These are phyloP conservation scores for Eulemur albifrons DNA, from an alignment of 2,797 vertebrate genomes.

Conservation along the genomic window DNA sequence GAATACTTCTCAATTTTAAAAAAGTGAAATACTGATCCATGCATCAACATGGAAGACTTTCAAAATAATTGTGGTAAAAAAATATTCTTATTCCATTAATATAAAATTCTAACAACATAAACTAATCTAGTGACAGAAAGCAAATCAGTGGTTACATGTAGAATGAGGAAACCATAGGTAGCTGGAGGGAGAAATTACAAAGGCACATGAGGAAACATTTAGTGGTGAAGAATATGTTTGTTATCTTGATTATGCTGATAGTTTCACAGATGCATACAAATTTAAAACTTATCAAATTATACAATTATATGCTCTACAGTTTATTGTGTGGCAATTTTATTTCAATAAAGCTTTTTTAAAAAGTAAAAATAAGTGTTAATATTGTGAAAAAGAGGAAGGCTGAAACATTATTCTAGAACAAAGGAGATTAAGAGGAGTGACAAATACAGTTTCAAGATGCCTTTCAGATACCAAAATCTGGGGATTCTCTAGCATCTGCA, in stretches of 20 bases:
- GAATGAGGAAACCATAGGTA: background rate
- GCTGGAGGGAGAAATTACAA: background rate
- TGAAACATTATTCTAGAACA: background rate
- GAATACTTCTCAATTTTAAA: background rate
- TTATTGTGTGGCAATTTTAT: background rate
- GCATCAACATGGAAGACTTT: background rate
- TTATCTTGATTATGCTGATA: background rate
- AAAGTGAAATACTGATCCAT: background rate
- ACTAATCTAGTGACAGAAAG: background rate
- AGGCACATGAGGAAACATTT: background rate
- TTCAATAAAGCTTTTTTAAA: background rate
- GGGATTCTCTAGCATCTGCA: background rate
- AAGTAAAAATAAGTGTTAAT: background rate
- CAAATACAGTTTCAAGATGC: background rate
- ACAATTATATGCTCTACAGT: background rate
- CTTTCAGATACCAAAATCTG: background rate
- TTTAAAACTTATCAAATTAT: background rate
- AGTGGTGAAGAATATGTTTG: background rate
- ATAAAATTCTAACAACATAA: background rate
- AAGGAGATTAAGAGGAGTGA: background rate
- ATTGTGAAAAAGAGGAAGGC: background rate
- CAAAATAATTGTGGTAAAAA: background rate
- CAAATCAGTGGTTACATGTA: background rate
- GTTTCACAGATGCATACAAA: background rate
- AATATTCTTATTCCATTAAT: background rate